Conservation (phyloP, 2,888 invertebrate genomes). For the Mythimna ferrago region DNA sequence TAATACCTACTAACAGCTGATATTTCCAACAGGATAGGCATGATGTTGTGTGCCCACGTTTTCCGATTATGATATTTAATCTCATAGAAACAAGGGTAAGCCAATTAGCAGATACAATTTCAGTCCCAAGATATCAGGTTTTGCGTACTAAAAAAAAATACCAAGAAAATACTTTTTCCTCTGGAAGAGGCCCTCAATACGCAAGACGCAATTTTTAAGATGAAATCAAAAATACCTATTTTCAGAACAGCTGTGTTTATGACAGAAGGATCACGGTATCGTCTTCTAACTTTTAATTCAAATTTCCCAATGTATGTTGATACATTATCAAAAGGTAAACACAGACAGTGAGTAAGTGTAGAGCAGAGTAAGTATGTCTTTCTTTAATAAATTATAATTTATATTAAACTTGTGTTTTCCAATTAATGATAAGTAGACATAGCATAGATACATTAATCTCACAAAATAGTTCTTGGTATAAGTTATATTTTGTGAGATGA, state of each 20-base stretch:
- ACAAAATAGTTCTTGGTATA: no score
- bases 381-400: no score
- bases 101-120: slow-evolving; percentile 2
- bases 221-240: slow-evolving; percentile 5
- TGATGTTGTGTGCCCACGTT: not conserved
- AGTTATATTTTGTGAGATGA: no score
- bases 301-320: not conserved
- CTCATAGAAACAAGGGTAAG: not conserved
- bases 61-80: not conserved
- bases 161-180: not conserved
- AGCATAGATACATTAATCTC: no score
- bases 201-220: not conserved
- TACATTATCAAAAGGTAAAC: not conserved
- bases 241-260: slow-evolving; percentile 30
- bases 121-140: not conserved
- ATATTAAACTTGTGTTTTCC: no score
- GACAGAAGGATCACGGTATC: slow-evolving; percentile 2
- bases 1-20: not conserved
- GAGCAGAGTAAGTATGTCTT: no score
- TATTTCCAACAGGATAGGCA: not conserved
- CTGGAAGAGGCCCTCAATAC: not conserved
- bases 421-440: no score
- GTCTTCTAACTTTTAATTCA: slow-evolving; percentile 1
- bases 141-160: not conserved
- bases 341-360: no score